Evolutionary conservation across 2,113 vertebrate species (phyloP).

Genomic region (Lethenteron reissneri): DNA sequence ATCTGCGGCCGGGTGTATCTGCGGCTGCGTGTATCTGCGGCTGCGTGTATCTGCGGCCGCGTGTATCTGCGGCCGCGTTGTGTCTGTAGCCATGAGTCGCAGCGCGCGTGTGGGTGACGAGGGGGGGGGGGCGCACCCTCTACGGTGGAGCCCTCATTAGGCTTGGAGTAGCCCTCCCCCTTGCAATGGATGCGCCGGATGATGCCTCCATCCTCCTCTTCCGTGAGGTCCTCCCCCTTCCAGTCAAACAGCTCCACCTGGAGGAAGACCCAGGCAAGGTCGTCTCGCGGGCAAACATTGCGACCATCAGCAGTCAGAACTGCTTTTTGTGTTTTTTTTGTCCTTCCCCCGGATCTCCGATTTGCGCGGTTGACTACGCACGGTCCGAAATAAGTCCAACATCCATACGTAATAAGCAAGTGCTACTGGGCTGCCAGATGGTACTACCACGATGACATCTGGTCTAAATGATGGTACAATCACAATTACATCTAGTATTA

Average conservation of each 20-base stretch:
- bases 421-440: too few relatives aligned
- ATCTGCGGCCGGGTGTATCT: too few relatives aligned
- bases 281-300: neutral
- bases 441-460: too few relatives aligned
- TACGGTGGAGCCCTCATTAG: conserved; percentile 66
- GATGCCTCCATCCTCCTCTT: conserved; percentile 71
- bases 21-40: too few relatives aligned
- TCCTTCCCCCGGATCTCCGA: neutral
- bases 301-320: neutral
- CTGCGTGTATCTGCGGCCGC: too few relatives aligned
- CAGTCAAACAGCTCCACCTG: conserved; percentile 88
- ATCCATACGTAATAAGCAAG: too few relatives aligned
- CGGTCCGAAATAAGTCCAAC: too few relatives aligned
- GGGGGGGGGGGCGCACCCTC: conserved; percentile 35
- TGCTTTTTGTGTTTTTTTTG: neutral
- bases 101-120: too few relatives aligned
- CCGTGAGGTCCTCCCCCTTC: conserved; percentile 63
- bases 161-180: conserved; percentile 65
- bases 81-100: too few relatives aligned
- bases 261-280: neutral
- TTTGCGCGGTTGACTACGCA: neutral
- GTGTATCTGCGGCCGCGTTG: too few relatives aligned
- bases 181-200: conserved; percentile 53
- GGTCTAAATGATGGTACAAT: too few relatives aligned
- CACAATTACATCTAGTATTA: too few relatives aligned